Conservation (phyloP, 2,113 vertebrate species). For the Zootoca vivipara region DNA sequence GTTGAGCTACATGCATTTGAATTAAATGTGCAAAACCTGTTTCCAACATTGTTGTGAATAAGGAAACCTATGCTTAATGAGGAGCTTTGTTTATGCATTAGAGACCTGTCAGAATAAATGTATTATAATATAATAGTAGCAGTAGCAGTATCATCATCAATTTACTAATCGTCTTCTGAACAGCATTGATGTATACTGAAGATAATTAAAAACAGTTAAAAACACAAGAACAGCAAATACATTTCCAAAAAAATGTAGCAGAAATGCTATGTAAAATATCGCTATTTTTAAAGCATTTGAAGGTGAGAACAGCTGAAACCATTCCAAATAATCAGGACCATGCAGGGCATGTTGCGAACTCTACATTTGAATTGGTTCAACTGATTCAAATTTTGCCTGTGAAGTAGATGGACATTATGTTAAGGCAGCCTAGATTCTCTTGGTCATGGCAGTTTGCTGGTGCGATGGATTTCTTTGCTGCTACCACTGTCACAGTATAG, state of each 20-base stretch:
- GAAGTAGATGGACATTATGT: no score
- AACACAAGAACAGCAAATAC: no score
- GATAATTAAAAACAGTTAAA: no score
- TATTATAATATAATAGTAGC: no score
- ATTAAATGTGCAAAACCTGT: background rate
- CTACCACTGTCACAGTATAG: background rate
- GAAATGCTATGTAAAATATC: background rate
- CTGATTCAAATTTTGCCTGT: no score
- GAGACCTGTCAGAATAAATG: background rate
- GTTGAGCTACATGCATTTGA: background rate
- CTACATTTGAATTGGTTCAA: background rate
- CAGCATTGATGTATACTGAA: no score
- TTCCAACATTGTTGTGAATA: background rate
- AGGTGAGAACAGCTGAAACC: background rate
- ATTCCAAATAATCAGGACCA: background rate
- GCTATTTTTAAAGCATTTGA: background rate
- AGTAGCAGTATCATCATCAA: no score
- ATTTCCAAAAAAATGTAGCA: background rate
- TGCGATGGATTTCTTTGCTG: background rate
- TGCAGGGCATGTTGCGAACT: background rate
- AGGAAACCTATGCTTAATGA: background rate
- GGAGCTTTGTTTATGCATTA: background rate
- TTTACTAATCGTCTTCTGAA: no score
- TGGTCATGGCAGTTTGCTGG: no score
- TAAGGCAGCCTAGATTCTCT: no score